Percentiles rank a stretch among this genome's conserved stretches.
These are phyloP conservation scores for Stramonita haemastoma DNA, from an alignment of 2,888 invertebrate genomes.

Conservation along the genomic window DNA sequence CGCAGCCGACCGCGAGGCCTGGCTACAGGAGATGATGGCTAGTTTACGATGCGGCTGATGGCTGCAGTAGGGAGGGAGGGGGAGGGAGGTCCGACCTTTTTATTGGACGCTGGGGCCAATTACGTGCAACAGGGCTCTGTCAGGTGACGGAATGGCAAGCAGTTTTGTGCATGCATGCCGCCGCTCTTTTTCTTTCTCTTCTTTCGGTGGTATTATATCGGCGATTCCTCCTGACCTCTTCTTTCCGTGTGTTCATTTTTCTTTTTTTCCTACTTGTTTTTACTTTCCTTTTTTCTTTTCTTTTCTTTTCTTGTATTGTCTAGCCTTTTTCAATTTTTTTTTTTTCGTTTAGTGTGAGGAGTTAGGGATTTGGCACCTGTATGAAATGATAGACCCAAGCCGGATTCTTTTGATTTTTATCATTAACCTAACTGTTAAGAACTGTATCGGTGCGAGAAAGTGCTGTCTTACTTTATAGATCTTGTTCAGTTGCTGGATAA, in stretches of 20 bases:
- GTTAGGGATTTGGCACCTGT: too few relatives aligned
- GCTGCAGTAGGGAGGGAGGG: not conserved
- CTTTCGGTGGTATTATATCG: not conserved
- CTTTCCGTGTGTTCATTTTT: not conserved
- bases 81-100: not conserved
- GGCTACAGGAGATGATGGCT: not conserved
- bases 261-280: not conserved
- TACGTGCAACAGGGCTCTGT: not conserved
- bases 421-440: too few relatives aligned
- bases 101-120: not conserved
- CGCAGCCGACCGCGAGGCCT: constrained; percentile 2
- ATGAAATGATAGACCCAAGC: too few relatives aligned
- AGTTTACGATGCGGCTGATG: not conserved
- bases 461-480: too few relatives aligned
- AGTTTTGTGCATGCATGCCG: not conserved
- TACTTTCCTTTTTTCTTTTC: too few relatives aligned
- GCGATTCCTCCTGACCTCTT: not conserved
- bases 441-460: too few relatives aligned
- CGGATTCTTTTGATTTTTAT: too few relatives aligned
- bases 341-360: too few relatives aligned
- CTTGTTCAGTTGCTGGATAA: too few relatives aligned
- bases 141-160: not conserved
- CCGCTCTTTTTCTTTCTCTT: not conserved
- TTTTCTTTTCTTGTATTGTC: too few relatives aligned
- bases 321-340: too few relatives aligned